Evolutionary conservation across 1,140 invertebrate genomes (phyloP).

Genomic region (Brachionus paranguensis): DNA sequence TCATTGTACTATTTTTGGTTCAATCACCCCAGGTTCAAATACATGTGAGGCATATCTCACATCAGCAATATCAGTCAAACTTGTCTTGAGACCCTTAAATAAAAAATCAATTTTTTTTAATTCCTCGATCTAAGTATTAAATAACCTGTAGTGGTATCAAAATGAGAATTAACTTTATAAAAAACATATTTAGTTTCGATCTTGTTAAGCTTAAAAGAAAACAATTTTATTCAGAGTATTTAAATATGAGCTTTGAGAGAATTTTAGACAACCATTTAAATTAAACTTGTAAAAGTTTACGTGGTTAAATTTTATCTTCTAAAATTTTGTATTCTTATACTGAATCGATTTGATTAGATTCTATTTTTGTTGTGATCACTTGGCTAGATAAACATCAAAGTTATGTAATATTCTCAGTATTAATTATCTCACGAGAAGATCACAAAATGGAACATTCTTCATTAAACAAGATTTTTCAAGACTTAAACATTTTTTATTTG

Average conservation of each 20-base stretch:
- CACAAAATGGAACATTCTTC: background rate
- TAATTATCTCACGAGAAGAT: background rate
- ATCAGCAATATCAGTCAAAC: background rate
- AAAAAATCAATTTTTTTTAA: background rate
- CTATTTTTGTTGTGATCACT: background rate
- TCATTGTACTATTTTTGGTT: background rate
- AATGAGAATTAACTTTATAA: background rate
- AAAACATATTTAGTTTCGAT: background rate
- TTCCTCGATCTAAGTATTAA: background rate
- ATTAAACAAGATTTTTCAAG: background rate
- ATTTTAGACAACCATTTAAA: background rate
- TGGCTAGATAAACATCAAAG: background rate
- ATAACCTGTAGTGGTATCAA: background rate
- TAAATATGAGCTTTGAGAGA: background rate
- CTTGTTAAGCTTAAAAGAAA: background rate
- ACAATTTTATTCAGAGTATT: background rate
- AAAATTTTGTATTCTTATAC: background rate
- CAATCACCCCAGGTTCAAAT: background rate
- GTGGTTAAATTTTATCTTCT: background rate
- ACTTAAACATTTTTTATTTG: background rate
- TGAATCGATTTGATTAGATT: background rate
- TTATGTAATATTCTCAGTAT: background rate
- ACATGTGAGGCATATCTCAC: background rate
- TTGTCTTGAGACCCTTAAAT: background rate
- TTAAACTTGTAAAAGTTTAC: background rate